Base-by-base conservation (phyloP, 2,888 invertebrate species). In the Thecophora atra region DNA sequence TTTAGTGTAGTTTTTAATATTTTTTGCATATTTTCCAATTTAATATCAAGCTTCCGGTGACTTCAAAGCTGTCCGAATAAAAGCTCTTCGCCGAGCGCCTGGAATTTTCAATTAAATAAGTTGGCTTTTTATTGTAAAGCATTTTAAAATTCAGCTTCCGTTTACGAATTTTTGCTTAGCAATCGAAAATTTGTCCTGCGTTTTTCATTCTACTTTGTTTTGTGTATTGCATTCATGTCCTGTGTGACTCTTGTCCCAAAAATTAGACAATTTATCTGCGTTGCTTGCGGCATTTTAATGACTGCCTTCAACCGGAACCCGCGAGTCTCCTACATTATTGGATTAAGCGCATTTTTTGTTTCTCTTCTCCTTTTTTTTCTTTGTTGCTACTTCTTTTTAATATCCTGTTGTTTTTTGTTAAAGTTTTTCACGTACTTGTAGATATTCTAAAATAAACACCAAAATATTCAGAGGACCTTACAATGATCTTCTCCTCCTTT, bases 81-180 rank as follows among this genome's bases (percentile, higher is more conserved):
- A 60, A 30, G 26, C 28, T n/a, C 47, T 47, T 47, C 24, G 37
- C 28, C 60, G 52, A 63, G 62, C 70, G 37, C 52, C 70, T 30
- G 70, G 70, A 70, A 70, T 70, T 70, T 70, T 63, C 62, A 70
- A 70, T 70, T 70, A 70, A 70, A 58, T 58, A 58, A 58, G 51
- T 63, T 51, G 37, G 30, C 52, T 19, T 63, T 63, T 62, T 51
- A 63, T 24, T 70, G 63, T 52, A 21, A 19, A 58, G 58, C 42
- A 42, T 68, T 58, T 68, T 37, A 56, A 56, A 24, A 58, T 42
- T 68, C 56, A 56, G 68, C 44, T 68, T 56, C 58, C 26, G 42
- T 28, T 66, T 44, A 15, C 37, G n/a, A 47, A 17, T 44, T 52
- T 68, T 58, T 24, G 15, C 28, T 58, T 8, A 6, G 15, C 24